A percentile compares a stretch with the other conserved stretches of the same genome.
These are phyloP conservation scores for Ceyx melanurus DNA, from an alignment of 2,113 vertebrate species.

Conservation along the genomic window DNA sequence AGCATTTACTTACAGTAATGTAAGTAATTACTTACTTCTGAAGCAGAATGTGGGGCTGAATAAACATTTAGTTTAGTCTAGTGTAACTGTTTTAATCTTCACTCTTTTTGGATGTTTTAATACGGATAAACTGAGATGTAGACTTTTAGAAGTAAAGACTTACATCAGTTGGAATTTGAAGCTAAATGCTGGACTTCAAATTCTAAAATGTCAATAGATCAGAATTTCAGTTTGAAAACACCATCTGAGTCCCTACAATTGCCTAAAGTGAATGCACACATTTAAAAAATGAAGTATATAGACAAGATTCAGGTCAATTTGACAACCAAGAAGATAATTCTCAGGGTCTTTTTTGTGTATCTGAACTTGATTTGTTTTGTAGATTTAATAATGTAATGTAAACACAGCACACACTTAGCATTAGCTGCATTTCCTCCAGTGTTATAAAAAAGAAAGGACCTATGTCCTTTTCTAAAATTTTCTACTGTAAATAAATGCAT, in stretches of 20 bases:
- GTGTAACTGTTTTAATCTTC: neutral
- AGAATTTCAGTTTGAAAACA: neutral
- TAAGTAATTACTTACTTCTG: neutral
- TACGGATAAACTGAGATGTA: neutral
- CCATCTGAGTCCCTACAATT: neutral
- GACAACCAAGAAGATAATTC: neutral
- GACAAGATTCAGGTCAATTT: neutral
- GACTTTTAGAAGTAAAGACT: neutral
- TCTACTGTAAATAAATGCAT: neutral
- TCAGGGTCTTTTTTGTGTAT: neutral
- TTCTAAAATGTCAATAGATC: neutral
- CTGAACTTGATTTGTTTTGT: neutral
- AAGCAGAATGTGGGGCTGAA: neutral
- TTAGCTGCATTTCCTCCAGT: neutral
- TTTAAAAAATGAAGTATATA: neutral
- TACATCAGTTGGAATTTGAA: neutral
- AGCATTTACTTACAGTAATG: neutral
- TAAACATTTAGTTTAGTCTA: neutral
- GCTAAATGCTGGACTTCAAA: neutral
- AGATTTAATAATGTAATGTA: neutral
- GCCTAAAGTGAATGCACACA: neutral
- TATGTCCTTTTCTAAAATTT: neutral
- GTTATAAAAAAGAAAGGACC: neutral
- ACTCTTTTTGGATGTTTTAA: neutral
- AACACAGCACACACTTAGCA: neutral